Evolutionary conservation across 1,140 invertebrate species (phyloP).

Genomic region (Temnothorax longispinosus): DNA sequence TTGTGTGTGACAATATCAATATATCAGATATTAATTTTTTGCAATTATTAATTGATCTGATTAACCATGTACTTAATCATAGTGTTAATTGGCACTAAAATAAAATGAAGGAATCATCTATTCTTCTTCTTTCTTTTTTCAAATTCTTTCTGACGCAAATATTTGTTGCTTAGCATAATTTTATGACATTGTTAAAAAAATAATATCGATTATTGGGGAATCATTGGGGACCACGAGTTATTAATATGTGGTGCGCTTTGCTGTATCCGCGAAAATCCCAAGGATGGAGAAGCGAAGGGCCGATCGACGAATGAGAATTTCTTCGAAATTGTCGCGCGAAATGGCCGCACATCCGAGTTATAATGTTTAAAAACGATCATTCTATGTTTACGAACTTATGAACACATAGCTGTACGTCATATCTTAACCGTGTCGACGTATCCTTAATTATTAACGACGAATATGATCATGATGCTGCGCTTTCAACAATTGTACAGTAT

Average conservation of each 20-base stretch:
- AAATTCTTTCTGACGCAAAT: neutral
- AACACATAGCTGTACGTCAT: conserved; percentile 59
- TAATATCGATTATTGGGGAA: neutral
- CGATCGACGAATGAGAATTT: conserved; percentile 55
- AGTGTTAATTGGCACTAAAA: conserved; percentile 7
- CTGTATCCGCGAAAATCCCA: neutral
- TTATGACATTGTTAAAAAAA: neutral
- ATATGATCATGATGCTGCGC: conserved; percentile 76
- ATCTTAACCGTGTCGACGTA: conserved; percentile 59
- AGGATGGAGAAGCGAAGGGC: neutral
- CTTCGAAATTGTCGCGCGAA: conserved; percentile 32
- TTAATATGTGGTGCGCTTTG: conserved; percentile 15
- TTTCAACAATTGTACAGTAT: conserved; percentile 80
- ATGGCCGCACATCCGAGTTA: conserved; percentile 43
- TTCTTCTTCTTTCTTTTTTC: neutral
- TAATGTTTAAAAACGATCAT: conserved; percentile 43
- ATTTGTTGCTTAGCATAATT: neutral
- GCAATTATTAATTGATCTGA: neutral
- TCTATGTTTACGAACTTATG: conserved; percentile 57
- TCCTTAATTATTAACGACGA: conserved; percentile 70
- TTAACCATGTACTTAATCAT: neutral
- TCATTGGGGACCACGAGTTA: conserved; percentile 48
- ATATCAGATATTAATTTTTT: neutral
- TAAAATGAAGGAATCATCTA: neutral
- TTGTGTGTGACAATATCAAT: neutral